Percentiles rank a stretch among this genome's conserved stretches.
phyloP scores from a whole-genome alignment of 2,888 invertebrate species.

The Hyposoter dolosus region DNA sequence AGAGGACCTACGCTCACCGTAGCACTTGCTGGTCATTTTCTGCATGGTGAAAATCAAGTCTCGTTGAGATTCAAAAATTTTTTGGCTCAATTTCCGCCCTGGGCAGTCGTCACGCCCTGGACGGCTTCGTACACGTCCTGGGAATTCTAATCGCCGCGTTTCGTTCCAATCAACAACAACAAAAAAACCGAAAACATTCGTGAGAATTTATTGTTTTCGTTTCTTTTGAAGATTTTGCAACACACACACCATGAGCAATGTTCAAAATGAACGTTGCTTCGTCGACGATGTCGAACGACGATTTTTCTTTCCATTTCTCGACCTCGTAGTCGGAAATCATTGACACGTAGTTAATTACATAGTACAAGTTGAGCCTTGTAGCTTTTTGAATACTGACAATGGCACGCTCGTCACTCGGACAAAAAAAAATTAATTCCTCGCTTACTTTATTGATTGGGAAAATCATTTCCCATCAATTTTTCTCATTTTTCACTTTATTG shows the following conservation, averaged over 20 bases:
- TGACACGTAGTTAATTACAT: slow-evolving; percentile 32
- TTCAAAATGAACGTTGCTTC: slow-evolving; percentile 15
- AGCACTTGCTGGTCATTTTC: slow-evolving; percentile 88
- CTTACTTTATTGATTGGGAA: background rate
- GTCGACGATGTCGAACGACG: slow-evolving; percentile 16
- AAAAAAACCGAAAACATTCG: slow-evolving; percentile 63
- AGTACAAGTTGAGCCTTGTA: slow-evolving; percentile 36
- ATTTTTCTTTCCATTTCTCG: background rate
- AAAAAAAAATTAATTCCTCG: background rate
- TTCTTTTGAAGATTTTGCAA: background rate
- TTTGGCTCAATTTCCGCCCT: slow-evolving; percentile 87
- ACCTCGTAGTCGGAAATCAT: slow-evolving; percentile 29
- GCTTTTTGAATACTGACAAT: slow-evolving; percentile 44
- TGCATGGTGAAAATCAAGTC: slow-evolving; percentile 86
- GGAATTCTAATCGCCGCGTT: slow-evolving; percentile 81
- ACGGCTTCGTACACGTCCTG: slow-evolving; percentile 89
- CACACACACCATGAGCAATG: background rate
- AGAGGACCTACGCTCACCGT: slow-evolving; percentile 86
- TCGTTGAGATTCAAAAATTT: slow-evolving; percentile 86
- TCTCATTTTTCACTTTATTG: background rate
- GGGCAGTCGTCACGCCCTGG: slow-evolving; percentile 90
- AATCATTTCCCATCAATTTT: background rate
- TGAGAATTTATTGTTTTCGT: slow-evolving; percentile 10
- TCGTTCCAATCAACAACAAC: background rate
- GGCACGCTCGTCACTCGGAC: background rate